phyloP scores from a whole-genome alignment of 2,888 invertebrate species.

The Catocala nupta region DNA sequence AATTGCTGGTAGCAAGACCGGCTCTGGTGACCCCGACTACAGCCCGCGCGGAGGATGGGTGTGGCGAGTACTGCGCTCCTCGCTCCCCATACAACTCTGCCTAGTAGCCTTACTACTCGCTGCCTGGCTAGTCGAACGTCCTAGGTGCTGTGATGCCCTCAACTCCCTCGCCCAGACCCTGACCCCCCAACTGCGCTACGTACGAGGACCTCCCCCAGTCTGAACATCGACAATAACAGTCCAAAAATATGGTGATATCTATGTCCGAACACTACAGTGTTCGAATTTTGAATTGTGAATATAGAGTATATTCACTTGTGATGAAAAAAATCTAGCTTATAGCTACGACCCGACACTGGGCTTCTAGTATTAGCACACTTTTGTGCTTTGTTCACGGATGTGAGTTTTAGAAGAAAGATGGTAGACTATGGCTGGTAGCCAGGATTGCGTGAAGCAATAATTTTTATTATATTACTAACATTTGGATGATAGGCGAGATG shows the following conservation, averaged over 20 bases:
- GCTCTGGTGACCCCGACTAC: slow-evolving; percentile 87
- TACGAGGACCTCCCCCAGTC: slow-evolving; percentile 94
- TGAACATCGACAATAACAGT: slow-evolving; percentile 73
- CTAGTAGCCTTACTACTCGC: slow-evolving; percentile 91
- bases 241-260: slow-evolving; percentile 42
- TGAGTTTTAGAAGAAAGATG: slow-evolving; percentile 21
- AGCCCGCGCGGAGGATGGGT: slow-evolving; percentile 88
- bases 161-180: slow-evolving; percentile 92
- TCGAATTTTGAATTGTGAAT: slow-evolving; percentile 12
- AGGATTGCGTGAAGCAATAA: slow-evolving; percentile 64
- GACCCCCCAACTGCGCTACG: slow-evolving; percentile 93
- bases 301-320: slow-evolving; percentile 9
- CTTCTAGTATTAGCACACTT: slow-evolving; percentile 43
- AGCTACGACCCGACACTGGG: slow-evolving; percentile 14
- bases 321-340: slow-evolving; percentile 9
- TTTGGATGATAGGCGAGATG: slow-evolving; percentile 50
- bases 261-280: slow-evolving; percentile 22
- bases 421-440: slow-evolving; percentile 35
- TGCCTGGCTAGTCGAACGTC: slow-evolving; percentile 92
- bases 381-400: slow-evolving; percentile 38
- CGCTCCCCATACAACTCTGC: slow-evolving; percentile 92
- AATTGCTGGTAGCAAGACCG: slow-evolving; percentile 81
- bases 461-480: slow-evolving; percentile 64
- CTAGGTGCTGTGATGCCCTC: slow-evolving; percentile 92
- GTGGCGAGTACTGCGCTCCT: slow-evolving; percentile 92